These are phyloP conservation scores for Corynorhinus townsendii DNA, from an alignment of 2,113 vertebrate species.

Conservation along the genomic window DNA sequence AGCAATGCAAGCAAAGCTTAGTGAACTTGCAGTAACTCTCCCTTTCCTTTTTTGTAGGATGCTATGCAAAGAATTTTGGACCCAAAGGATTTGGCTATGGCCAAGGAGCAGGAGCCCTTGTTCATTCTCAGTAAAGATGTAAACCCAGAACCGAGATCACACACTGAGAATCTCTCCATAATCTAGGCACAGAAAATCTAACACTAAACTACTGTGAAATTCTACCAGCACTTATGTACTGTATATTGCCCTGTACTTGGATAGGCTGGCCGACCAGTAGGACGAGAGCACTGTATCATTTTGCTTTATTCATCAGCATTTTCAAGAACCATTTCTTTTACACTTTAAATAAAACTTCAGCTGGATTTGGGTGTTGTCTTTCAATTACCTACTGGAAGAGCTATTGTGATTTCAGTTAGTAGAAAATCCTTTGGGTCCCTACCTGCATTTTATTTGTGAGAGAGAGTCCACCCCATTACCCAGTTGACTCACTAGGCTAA, in stretches of 20 bases:
- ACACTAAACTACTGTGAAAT: slow-evolving; percentile 80
- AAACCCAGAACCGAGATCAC: background rate
- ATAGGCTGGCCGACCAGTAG: slow-evolving; percentile 2
- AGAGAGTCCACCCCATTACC: background rate
- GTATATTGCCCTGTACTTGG: background rate
- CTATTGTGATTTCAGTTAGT: background rate
- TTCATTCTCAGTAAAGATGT: slow-evolving; percentile 83
- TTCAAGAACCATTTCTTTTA: slow-evolving; percentile 41
- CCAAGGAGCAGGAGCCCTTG: slow-evolving; percentile 87
- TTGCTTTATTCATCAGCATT: slow-evolving; percentile 42
- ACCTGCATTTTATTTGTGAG: background rate
- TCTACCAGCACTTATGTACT: slow-evolving; percentile 29
- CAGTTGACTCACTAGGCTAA: background rate
- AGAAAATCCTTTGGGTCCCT: background rate
- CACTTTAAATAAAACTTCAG: slow-evolving; percentile 66
- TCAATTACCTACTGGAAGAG: background rate
- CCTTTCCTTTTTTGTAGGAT: slow-evolving; percentile 76
- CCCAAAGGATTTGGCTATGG: slow-evolving; percentile 89
- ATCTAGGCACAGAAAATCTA: slow-evolving; percentile 42
- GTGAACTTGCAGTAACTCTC: background rate
- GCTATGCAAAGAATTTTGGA: slow-evolving; percentile 89
- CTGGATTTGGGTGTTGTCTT: background rate
- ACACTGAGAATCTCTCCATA: slow-evolving; percentile 56
- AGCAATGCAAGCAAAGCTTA: background rate
- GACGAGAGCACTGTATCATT: background rate